Base-by-base conservation (phyloP, 2,797 vertebrate genomes). In the Mormyrus proboscirostris region DNA sequence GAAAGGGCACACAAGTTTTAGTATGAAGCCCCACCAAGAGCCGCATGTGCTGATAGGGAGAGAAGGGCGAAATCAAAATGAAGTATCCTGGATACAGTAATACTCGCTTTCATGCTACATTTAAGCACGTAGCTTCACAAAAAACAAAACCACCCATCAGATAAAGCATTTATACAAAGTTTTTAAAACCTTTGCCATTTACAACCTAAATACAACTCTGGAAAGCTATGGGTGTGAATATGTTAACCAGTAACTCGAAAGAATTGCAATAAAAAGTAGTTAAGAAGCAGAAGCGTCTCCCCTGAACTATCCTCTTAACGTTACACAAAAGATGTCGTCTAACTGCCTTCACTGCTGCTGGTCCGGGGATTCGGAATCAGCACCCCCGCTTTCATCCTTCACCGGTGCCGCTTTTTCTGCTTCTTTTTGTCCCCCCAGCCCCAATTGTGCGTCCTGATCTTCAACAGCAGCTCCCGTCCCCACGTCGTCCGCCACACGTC, bases 401-500 rank as follows among this genome's bases (percentile, higher is more conserved):
- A 49, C 5, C 6, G 59, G n/a, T 16, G 22, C 10, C 10, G 16
- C 16, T 8, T 53, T 50, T 86, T 47, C 22, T 0, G 25, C 22
- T 6, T 59, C 88, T 73, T 65, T 59, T 87, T 50, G 4, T 0
- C 25, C 44, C 29, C 38, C 16, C 76, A 47, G 14, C 25, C 79
- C 16, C 25, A 92, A 59, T 50, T 0, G 33, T 22, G 12, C 0
- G 16, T 19, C 83, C 50, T 41, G 1, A 7, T 51, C 0, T 5
- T 10, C 4, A 44, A 8, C 82, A 9, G 12, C 49, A 5, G 0
- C 8, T 1, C 47, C 83, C 53, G 50, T 22, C 88, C 62, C 57
- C 50, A 29, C 89, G 10, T 90, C 16, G 9, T 90, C 89, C 1
- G 0, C 91, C 29, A 90, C 87, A 76, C 89, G 49, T 88, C 51